Conservation (phyloP, 2,888 invertebrate genomes). For the Cacoxenus indagator region DNA sequence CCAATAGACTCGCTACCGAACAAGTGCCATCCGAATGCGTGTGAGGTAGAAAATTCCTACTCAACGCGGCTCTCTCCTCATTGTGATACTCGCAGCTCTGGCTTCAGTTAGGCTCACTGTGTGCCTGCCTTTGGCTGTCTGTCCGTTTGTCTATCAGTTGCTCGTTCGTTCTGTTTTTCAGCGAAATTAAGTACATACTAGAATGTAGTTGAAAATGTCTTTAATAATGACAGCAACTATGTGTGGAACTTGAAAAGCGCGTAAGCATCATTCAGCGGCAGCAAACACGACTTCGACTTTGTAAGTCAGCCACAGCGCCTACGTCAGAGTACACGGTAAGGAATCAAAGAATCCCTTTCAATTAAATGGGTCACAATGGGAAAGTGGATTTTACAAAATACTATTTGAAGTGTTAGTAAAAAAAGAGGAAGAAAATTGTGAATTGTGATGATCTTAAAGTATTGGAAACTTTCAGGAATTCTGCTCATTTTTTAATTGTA, state of each 20-base stretch:
- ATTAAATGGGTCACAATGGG: constrained; percentile 25
- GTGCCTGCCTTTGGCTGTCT: not conserved
- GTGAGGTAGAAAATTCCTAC: constrained; percentile 49
- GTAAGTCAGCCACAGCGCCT: not conserved
- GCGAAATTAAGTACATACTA: constrained; percentile 62
- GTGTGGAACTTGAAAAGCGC: constrained; percentile 63
- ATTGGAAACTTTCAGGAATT: no score
- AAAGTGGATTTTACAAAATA: no score
- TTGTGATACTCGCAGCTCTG: not conserved
- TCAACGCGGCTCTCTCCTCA: not conserved
- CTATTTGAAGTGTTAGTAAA: no score
- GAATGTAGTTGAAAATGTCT: constrained; percentile 65
- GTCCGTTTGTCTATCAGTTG: constrained; percentile 1
- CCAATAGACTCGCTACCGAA: not conserved
- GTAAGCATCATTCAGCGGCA: constrained; percentile 50
- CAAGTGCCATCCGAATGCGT: constrained; percentile 38
- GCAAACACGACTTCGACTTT: constrained; percentile 28
- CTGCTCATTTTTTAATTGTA: no score
- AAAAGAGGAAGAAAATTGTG: no score
- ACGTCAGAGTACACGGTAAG: not conserved
- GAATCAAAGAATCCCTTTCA: constrained; percentile 11
- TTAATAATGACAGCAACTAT: constrained; percentile 63
- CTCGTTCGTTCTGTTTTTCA: constrained; percentile 23
- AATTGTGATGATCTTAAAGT: no score
- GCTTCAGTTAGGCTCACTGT: not conserved